Conservation (phyloP, 2,888 invertebrate genomes). For the Polydrusus pterygomalis region DNA sequence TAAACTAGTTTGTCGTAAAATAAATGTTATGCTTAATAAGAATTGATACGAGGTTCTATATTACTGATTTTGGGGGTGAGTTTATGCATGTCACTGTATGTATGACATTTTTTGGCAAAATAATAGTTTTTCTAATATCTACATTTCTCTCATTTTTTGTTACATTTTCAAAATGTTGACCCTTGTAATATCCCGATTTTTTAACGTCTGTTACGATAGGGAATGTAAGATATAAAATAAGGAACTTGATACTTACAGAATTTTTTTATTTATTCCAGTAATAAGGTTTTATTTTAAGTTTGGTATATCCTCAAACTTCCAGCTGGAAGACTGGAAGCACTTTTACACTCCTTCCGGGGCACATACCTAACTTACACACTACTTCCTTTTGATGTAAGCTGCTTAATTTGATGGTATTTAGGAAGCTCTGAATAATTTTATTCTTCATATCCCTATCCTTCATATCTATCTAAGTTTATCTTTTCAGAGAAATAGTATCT, state of each 20-base stretch:
- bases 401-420: neutral
- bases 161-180: too few relatives aligned
- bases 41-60: conserved; percentile 4
- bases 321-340: too few relatives aligned
- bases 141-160: too few relatives aligned
- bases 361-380: neutral
- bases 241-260: too few relatives aligned
- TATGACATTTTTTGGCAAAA: neutral
- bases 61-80: conserved; percentile 30
- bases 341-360: too few relatives aligned
- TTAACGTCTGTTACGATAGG: too few relatives aligned
- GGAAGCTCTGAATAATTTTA: neutral
- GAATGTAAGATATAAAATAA: too few relatives aligned
- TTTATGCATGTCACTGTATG: neutral
- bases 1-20: neutral
- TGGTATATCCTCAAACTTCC: too few relatives aligned
- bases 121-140: too few relatives aligned
- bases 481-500: conserved; percentile 17
- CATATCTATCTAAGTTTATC: conserved; percentile 31
- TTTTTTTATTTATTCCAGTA: too few relatives aligned
- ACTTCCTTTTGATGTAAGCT: neutral
- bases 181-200: too few relatives aligned
- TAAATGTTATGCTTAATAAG: conserved; percentile 21
- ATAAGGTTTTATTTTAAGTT: too few relatives aligned
- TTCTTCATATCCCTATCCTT: neutral